Conservation (phyloP, 2,888 invertebrate genomes). For the Tiphia femorata region DNA sequence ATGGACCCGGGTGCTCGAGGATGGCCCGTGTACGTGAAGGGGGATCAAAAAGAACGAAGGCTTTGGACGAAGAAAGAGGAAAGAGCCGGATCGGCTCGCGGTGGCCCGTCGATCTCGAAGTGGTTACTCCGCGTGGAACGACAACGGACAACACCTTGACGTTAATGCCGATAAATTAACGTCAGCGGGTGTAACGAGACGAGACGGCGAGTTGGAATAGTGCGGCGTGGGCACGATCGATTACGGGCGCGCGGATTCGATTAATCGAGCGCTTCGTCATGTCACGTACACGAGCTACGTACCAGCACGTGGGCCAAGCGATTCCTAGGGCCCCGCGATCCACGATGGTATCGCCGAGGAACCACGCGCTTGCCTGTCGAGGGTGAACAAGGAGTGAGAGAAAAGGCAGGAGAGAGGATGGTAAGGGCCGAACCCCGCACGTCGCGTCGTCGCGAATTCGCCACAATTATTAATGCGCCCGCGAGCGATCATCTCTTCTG, state of each 20-base stretch:
- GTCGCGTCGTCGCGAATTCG: too few relatives aligned
- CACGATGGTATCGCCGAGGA: too few relatives aligned
- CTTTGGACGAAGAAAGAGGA: conserved; percentile 18
- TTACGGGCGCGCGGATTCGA: conserved; percentile 1
- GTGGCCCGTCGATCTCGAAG: neutral
- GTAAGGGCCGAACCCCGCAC: too few relatives aligned
- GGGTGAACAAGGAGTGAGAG: too few relatives aligned
- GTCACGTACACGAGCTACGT: neutral
- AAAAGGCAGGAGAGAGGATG: too few relatives aligned
- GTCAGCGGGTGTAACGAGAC: conserved; percentile 21
- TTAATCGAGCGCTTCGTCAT: neutral
- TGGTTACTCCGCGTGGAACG: neutral
- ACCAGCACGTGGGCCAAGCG: too few relatives aligned
- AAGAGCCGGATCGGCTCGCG: conserved; percentile 6
- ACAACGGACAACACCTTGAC: conserved; percentile 23
- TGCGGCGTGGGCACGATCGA: conserved; percentile 3
- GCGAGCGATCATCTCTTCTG: too few relatives aligned
- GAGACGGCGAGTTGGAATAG: conserved; percentile 14
- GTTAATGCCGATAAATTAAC: conserved; percentile 34
- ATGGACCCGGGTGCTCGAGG: neutral
- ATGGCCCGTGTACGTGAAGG: neutral
- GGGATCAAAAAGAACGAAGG: neutral
- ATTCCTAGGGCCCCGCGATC: too few relatives aligned
- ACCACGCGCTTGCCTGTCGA: too few relatives aligned
- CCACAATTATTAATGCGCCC: too few relatives aligned